Percentiles rank a stretch among this genome's conserved stretches.
Evolutionary conservation across 2,797 vertebrate species (phyloP).

Genomic region (Diceros bicornis): DNA sequence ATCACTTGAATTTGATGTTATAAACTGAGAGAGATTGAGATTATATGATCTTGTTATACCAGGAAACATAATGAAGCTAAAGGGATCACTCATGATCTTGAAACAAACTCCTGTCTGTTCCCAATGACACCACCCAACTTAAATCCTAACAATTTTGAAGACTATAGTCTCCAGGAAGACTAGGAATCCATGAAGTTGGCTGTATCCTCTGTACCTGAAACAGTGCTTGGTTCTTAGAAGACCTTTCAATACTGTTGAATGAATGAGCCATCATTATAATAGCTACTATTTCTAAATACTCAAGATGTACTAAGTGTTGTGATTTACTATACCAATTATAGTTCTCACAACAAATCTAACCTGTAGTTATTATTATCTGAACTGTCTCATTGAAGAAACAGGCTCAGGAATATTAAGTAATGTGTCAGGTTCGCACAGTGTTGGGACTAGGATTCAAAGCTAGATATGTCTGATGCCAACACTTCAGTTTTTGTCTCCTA

Average conservation of each 20-base stretch:
- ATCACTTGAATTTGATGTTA: slow-evolving; percentile 3
- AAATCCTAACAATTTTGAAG: not conserved
- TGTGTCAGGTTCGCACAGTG: not conserved
- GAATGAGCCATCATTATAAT: not conserved
- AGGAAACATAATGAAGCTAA: not conserved
- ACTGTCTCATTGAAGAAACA: not conserved
- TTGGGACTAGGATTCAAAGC: not conserved
- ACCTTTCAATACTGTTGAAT: not conserved
- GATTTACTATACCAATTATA: not conserved
- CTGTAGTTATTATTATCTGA: not conserved
- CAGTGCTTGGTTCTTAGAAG: not conserved
- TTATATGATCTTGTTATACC: not conserved
- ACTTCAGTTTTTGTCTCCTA: not conserved
- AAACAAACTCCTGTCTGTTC: not conserved
- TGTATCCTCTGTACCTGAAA: not conserved
- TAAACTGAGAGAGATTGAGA: not conserved
- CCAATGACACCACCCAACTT: not conserved
- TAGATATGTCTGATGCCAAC: not conserved
- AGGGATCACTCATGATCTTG: not conserved
- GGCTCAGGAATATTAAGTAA: not conserved
- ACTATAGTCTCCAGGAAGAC: not conserved
- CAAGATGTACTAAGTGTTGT: not conserved
- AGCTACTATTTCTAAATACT: not conserved
- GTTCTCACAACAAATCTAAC: not conserved
- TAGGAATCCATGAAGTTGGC: not conserved